Evolutionary conservation across 2,797 vertebrate species (phyloP), one percentile per base, ranked within the genome.

Genomic region (Phoeniculus purpureus): DNA sequence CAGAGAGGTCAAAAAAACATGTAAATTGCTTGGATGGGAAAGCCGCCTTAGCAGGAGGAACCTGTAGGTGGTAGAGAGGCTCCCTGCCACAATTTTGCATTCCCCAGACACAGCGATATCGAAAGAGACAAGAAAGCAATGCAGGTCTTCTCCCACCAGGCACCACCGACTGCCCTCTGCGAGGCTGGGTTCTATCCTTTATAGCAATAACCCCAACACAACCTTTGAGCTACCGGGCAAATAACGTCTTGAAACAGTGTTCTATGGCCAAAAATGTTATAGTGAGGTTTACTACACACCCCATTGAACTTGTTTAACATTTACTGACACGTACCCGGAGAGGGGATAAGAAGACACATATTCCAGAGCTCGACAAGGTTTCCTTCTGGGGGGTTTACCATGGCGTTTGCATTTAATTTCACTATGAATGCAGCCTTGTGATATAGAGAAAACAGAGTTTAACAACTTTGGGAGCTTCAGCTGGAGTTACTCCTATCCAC

Each of bases 1-100:
- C 84, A 73, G 68, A 70, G 43, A 79, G 70, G 22, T 94, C 94
- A 94, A 62, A 93, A 95, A 94, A 76, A 76, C 79, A 92, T 81
- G 55, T 87, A 94, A 92, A 93, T 79, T 78, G 70, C 76, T 87
- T 90, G 90, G 88, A 94, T 90, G 76, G 90, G 79, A 95, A 96
- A 93, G 66, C 34, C 40, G 78, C 27, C 85, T 90, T 87, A 84
- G 89, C 67, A 89, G 89, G 78, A 92, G 88, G 79, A 86, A 92
- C 70, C 90, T 81, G 84, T 89, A 85, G 94, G 89, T 89, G 73
- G 79, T 83, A 83, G 79, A 87, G 92, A 92, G 76, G 62, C 37
- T 90, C 60, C 70, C 86, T 95, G 93, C 25, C 90, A 92, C 59
- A 87, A 37, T 87, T 92, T 85, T 76, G 58, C 52, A 76, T 94